Base-by-base conservation (phyloP, 2,888 invertebrate genomes). In the Lasioglossum marginatum region DNA sequence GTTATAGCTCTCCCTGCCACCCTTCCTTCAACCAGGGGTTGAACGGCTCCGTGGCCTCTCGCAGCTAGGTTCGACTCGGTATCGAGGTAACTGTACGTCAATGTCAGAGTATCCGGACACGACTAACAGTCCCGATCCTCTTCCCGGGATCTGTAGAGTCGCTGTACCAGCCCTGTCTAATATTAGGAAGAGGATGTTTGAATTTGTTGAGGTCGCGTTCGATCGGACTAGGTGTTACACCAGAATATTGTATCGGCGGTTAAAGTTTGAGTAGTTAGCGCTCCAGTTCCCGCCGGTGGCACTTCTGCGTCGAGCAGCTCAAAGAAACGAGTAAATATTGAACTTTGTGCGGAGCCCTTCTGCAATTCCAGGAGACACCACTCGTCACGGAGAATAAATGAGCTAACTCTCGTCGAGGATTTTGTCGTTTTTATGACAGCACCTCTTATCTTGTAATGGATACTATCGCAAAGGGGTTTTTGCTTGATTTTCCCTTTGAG, bases 1-100 rank as follows among this genome's bases (percentile, higher is more conserved):
- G 92, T 93, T 93, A 93, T 91, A 91, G 90, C 89, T 80, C 89
- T 85, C 90, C 89, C 88, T 88, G 71, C 87, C 84, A 73, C 82
- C 84, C 81, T 87, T 68, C 75, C 81, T 52, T 77, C 52, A 34
- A 34, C 37, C n/a, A 48, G 77, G 75, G 80, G 77, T 78, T 75
- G 68, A 60, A 37, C 40, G 60, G 79, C 70, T 83, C 77, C 60
- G 78, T 70, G 75, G 68, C 72, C 70, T 87, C 48, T 86, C 71
- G 40, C 16, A 68, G 37, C 75, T 60, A 74, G 78, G 77, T 82
- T 85, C 87, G 75, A 79, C 77, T 84, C 74, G 85, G 83, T 89
- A 86, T 89, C 89, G 82, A 87, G 87, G 86, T 91, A 90, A 89
- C 90, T 87, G 88, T 89, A 91, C 90, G 92, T 93, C 91, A 92